Base-by-base conservation (phyloP, 1,140 invertebrate species). In the Drosophila guanche region DNA sequence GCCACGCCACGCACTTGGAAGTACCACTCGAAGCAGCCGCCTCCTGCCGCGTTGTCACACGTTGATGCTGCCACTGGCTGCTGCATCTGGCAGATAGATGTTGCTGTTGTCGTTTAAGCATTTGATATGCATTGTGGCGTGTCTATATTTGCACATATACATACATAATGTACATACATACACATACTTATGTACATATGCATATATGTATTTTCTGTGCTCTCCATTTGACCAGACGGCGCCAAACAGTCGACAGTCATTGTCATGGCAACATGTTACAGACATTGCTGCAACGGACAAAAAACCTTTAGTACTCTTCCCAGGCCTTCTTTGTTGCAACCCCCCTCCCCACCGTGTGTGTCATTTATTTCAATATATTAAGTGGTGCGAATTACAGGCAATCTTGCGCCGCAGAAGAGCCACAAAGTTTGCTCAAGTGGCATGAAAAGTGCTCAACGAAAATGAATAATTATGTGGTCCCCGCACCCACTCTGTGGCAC, bases 361-460 rank as follows among this genome's bases (percentile, higher is more conserved):
- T 76, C 81, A 86, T 86, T 86, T 88, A 86, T 86, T 86, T 86
- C 78, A 86, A 86, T 86, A 81, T 86, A 71, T 78, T 78, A 42
- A 60, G 71, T 62, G 65, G 77, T 71, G 74, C 73, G 78, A 86
- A 86, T 81, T 86, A 77, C 68, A 50, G 55, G 59, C 63, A 74
- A 37, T 37, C 33, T 37, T 37, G 10, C 3, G 10, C 33, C 7
- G 0, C 10, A 37, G 29, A 37, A 37, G 33, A 68, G 40, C 33
- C 48, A 57, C 60, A 57, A 77, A 77, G 72, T 84, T 69, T 66
- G 48, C 70, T 83, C 77, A 85, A 85, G 83, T 85, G 73, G 46
- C 71, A 37, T 58, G 45, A 63, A 70, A 77, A 81, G 51, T 58
- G 53, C 65, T 48, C 60, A 58, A 54, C 74, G 61, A 74, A 66